Evolutionary conservation across 2,797 vertebrate species (phyloP).

Genomic region (Pseudopleuronectes americanus): DNA sequence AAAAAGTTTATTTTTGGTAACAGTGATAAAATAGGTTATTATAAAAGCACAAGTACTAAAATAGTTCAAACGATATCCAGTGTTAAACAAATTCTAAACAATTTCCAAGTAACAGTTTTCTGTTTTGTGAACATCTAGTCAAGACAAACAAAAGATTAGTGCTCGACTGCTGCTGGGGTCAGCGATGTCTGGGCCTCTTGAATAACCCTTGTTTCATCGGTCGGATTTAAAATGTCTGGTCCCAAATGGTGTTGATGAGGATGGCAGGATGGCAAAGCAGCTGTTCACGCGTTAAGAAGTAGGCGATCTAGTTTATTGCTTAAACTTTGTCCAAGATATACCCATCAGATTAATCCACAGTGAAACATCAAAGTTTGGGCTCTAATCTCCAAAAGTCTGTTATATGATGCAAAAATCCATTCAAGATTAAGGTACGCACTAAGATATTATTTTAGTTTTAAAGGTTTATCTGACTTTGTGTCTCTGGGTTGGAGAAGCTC

Average conservation of each 20-base stretch:
- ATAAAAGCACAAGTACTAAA: neutral
- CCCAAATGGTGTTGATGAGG: slow-evolving; percentile 28
- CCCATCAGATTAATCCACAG: slow-evolving; percentile 60
- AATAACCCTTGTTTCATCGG: slow-evolving; percentile 42
- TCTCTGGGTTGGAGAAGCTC: slow-evolving; percentile 26
- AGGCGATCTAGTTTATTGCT: slow-evolving; percentile 37
- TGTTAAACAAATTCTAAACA: neutral
- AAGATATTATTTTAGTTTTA: slow-evolving; percentile 41
- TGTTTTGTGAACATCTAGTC: slow-evolving; percentile 22
- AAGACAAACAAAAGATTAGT: slow-evolving; percentile 54
- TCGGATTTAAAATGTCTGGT: slow-evolving; percentile 40
- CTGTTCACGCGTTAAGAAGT: slow-evolving; percentile 28
- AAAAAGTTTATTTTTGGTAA: too few species aligned
- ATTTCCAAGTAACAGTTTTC: neutral
- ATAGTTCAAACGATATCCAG: neutral
- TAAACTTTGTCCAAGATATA: slow-evolving; percentile 52
- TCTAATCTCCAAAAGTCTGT: slow-evolving; percentile 46
- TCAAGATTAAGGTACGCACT: slow-evolving; percentile 42
- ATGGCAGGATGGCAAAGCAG: slow-evolving; percentile 23
- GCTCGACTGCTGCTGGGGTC: slow-evolving; percentile 49
- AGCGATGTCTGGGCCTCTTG: slow-evolving; percentile 40
- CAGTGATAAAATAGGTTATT: neutral
- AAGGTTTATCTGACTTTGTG: slow-evolving; percentile 45
- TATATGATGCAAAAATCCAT: slow-evolving; percentile 41
- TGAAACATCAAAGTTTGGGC: slow-evolving; percentile 47